Evolutionary conservation across 2,797 vertebrate genomes (phyloP).

Genomic region (Phrynocephalus forsythii): DNA sequence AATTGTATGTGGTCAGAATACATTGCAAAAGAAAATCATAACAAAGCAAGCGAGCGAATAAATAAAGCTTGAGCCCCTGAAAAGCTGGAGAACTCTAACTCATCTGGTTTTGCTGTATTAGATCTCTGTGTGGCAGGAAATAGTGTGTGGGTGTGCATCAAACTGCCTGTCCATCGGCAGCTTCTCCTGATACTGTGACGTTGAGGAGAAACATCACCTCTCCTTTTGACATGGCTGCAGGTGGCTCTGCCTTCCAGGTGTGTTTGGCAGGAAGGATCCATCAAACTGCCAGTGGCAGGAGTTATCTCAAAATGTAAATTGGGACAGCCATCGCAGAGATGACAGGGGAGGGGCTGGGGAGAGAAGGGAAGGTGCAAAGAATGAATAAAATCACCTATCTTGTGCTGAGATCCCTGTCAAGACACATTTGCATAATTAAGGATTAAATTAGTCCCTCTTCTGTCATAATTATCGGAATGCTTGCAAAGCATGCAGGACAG

Average conservation of each 20-base stretch:
- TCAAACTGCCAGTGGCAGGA: background rate
- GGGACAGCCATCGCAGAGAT: background rate
- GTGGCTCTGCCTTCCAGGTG: conserved; percentile 10
- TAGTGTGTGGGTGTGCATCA: no score
- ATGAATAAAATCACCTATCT: conserved; percentile 9
- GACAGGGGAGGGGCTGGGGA: background rate
- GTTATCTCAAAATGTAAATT: background rate
- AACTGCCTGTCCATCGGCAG: background rate
- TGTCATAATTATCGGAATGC: background rate
- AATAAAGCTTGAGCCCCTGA: no score
- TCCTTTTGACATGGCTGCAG: background rate
- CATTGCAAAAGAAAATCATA: no score
- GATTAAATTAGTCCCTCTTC: conserved; percentile 15
- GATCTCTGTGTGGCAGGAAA: no score
- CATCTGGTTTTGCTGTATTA: no score
- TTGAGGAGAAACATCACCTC: background rate
- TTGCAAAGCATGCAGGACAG: background rate
- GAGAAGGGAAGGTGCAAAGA: accelerated
- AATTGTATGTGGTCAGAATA: no score
- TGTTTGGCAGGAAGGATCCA: background rate
- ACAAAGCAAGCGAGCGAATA: no score
- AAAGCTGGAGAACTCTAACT: no score
- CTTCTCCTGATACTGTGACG: background rate
- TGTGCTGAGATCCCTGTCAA: background rate
- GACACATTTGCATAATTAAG: conserved; percentile 45